Percentiles rank a stretch among this genome's conserved stretches.
These are phyloP conservation scores for Lanistes nyassanus DNA, from an alignment of 1,140 invertebrate species.

Conservation along the genomic window DNA sequence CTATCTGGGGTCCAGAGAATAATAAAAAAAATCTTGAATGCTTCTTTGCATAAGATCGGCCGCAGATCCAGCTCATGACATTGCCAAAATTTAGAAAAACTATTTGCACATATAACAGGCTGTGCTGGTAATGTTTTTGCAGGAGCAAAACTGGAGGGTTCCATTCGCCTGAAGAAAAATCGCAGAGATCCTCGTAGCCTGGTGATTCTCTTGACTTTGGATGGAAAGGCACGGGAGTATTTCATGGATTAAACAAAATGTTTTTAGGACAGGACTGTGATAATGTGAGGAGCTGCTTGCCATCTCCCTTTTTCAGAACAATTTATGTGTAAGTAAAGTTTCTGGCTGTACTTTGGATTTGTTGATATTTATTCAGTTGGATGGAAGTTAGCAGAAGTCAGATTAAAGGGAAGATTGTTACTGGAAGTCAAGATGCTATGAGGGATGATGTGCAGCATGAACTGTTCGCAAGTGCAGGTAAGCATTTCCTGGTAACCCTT, in stretches of 20 bases:
- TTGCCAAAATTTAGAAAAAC: background rate
- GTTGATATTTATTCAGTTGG: no score
- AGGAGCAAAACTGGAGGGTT: conserved; percentile 74
- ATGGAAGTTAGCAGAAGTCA: no score
- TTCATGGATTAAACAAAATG: conserved; percentile 41
- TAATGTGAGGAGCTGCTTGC: no score
- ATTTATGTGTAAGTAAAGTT: no score
- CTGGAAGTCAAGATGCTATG: no score
- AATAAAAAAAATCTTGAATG: background rate
- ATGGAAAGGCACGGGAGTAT: conserved; percentile 32
- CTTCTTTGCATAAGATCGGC: background rate
- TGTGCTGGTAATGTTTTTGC: conserved; percentile 37
- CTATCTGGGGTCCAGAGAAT: no score
- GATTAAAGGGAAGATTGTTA: no score
- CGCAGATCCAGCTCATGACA: background rate
- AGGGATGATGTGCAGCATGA: no score
- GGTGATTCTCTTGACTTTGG: conserved; percentile 38
- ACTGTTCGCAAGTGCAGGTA: no score
- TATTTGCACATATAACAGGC: background rate
- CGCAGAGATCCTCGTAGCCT: conserved; percentile 73
- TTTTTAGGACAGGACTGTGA: background rate
- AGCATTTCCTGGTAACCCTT: no score
- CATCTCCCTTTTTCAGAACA: no score
- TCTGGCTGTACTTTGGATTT: no score
- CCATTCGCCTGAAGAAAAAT: conserved; percentile 74